A percentile compares a stretch with the other conserved stretches of the same genome.
Conservation (phyloP, 2,888 invertebrate species). For the Caenorhabditis panamensis region DNA sequence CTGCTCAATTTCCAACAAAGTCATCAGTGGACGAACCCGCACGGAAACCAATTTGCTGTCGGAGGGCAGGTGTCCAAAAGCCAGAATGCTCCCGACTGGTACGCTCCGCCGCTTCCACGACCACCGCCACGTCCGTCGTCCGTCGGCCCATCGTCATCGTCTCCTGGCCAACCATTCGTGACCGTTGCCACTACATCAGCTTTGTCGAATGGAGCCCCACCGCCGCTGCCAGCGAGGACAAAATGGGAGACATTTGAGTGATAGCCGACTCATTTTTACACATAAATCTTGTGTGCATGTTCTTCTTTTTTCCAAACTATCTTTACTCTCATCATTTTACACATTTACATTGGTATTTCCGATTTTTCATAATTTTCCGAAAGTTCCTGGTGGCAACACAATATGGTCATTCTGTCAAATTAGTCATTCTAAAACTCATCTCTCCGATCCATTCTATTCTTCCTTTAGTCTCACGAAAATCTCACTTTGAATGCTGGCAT, state of each 20-base stretch:
- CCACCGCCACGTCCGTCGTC: slow-evolving; percentile 42
- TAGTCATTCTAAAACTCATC: no score
- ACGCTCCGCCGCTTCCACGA: slow-evolving; percentile 22
- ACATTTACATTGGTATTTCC: neutral
- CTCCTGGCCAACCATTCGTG: slow-evolving; percentile 17
- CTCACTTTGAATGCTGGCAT: slow-evolving; percentile 42
- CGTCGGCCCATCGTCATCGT: slow-evolving; percentile 39
- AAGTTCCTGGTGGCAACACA: slow-evolving; percentile 10
- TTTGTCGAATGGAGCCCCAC: neutral
- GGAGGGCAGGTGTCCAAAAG: neutral
- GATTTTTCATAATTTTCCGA: neutral
- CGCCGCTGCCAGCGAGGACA: slow-evolving; percentile 10
- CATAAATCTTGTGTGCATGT: no score
- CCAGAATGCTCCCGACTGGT: neutral
- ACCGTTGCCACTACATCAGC: neutral
- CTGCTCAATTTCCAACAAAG: slow-evolving; percentile 35
- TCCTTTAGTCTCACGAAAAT: slow-evolving; percentile 1
- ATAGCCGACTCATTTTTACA: neutral
- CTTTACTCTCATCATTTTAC: slow-evolving; percentile 27
- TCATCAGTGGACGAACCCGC: slow-evolving; percentile 27
- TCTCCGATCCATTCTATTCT: neutral
- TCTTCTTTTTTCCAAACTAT: neutral
- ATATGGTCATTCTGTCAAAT: slow-evolving; percentile 23
- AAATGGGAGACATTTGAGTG: slow-evolving; percentile 45
- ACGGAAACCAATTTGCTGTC: neutral